These are phyloP conservation scores for Seriola aureovittata DNA, from an alignment of 2,113 vertebrate genomes.

Conservation along the genomic window DNA sequence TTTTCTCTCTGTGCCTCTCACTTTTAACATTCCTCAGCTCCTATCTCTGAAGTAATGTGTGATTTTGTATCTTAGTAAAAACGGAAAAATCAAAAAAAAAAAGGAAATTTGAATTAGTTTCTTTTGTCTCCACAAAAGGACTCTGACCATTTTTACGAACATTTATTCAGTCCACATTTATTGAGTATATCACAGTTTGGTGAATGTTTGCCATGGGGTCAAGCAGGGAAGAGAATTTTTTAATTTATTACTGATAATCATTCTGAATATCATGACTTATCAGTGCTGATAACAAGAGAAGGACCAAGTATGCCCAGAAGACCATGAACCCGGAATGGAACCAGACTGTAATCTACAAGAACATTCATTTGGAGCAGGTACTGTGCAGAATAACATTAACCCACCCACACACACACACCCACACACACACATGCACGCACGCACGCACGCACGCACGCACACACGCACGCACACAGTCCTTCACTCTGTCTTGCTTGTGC, in stretches of 20 bases:
- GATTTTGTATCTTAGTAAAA: conserved; percentile 49
- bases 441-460: not conserved
- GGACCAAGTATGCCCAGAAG: conserved; percentile 95
- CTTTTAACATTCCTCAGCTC: conserved; percentile 38
- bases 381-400: conserved; percentile 24
- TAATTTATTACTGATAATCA: conserved; percentile 27
- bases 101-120: conserved; percentile 39
- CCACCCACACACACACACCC: conserved; percentile 1
- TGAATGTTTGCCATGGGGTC: conserved; percentile 49
- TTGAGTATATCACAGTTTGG: conserved; percentile 34
- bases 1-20: conserved; percentile 56
- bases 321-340: conserved; percentile 99
- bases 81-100: not conserved
- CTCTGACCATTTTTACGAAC: conserved; percentile 35
- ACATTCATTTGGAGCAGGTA: conserved; percentile 97
- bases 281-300: conserved; percentile 97
- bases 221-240: not conserved
- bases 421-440: not conserved
- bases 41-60: conserved; percentile 39
- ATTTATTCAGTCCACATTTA: conserved; percentile 50
- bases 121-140: conserved; percentile 25
- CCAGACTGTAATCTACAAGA: conserved; percentile 99
- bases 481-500: not conserved
- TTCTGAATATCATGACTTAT: conserved; percentile 70
- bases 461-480: not conserved